Evolutionary conservation across 2,113 vertebrate genomes (phyloP).

Genomic region (Pseudopodoces humilis): DNA sequence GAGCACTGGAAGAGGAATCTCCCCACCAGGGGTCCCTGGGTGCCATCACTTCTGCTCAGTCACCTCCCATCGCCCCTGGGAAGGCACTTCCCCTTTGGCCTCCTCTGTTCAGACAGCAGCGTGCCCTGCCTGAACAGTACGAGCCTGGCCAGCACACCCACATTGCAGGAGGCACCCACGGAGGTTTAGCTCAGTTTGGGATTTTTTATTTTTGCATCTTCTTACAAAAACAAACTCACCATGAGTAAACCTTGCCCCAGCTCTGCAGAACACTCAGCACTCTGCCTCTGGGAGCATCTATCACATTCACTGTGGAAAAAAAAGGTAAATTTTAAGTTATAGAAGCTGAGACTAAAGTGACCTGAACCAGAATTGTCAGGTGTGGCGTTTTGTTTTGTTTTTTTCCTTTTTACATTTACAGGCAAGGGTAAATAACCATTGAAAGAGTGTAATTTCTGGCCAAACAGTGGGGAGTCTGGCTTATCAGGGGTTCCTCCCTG

Average conservation of each 20-base stretch:
- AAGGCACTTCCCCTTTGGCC: neutral
- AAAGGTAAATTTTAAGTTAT: neutral
- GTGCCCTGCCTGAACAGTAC: neutral
- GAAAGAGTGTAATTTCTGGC: neutral
- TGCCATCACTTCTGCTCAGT: fast-evolving
- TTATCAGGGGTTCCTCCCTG: neutral
- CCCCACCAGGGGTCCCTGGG: fast-evolving
- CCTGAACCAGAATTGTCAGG: neutral
- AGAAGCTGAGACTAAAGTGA: neutral
- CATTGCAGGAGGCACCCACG: fast-evolving
- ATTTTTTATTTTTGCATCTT: neutral
- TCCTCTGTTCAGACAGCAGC: fast-evolving
- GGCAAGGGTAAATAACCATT: neutral
- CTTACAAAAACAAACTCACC: neutral
- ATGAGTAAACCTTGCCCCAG: neutral
- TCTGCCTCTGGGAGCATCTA: neutral
- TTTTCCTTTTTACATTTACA: neutral
- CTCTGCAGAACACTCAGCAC: neutral
- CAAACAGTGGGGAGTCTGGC: neutral
- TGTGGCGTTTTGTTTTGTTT: neutral
- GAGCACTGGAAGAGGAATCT: neutral
- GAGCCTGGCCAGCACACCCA: fast-evolving
- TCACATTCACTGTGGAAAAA: neutral
- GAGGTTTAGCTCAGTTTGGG: neutral
- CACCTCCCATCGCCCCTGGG: too few species aligned